Evolutionary conservation across 2,797 vertebrate species (phyloP), one percentile per base, ranked within the genome.

Genomic region (Fistularia commersonii): DNA sequence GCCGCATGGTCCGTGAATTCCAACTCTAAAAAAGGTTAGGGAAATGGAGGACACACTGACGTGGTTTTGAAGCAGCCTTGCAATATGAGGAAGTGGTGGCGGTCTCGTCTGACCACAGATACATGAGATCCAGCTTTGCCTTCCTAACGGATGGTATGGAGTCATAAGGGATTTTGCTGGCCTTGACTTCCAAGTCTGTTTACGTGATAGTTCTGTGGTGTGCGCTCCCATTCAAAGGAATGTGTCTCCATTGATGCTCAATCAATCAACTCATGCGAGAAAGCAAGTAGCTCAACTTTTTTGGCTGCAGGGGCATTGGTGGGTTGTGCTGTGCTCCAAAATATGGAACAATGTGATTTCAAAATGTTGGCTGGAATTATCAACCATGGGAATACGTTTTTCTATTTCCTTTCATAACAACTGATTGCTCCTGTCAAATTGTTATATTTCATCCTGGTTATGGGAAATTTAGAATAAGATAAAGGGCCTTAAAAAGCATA

Each of bases 21-120:
- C 85, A 81, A 72, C 45, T 61, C 70, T 64, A 75, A 61, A 80
- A 74, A 73, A 71, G 72, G 61, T 72, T 45, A 69, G 64, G 75
- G 70, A 77, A 83, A 86, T 54, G 61, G 82, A 88, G 77, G 71
- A 61, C 79, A 72, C 76, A 72, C 76, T 86, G 81, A 79, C 77
- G 82, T 80, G 83, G 86, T 85, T 81, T 86, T 64, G 51, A 82
- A 76, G 84, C 85, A 82, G 83, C 77, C 85, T 85, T 70, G 89
- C 87, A 87, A 82, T 84, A 85, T 50, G 65, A 89, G 90, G 90
- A 92, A 91, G 90, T 88, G 88, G 90, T 76, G 74, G 87, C 86
- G 87, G 88, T 89, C 80, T 86, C 14, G 83, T 82, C 85, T 82
- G 79, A 90, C 90, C 90, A 87, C 90, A 89, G 83, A 90, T 85